These are phyloP conservation scores for Trachymyrmex septentrionalis DNA, from an alignment of 1,140 invertebrate genomes.

Conservation along the genomic window DNA sequence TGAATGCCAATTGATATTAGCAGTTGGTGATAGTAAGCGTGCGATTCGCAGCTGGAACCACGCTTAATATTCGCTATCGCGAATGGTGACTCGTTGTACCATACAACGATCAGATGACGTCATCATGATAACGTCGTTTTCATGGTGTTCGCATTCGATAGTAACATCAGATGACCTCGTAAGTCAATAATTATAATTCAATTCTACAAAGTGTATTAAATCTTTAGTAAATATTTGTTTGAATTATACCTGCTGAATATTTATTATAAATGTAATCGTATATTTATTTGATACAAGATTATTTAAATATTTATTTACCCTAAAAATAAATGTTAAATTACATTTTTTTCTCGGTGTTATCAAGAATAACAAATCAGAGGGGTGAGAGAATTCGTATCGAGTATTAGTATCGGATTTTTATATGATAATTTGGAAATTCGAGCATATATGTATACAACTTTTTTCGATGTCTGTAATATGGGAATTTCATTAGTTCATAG, in stretches of 20 bases:
- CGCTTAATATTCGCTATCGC: conserved; percentile 46
- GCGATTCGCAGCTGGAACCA: conserved; percentile 47
- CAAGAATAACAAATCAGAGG: neutral
- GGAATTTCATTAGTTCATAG: neutral
- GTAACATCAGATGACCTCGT: neutral
- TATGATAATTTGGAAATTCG: neutral
- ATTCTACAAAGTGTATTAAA: neutral
- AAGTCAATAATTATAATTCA: neutral
- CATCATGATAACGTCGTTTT: conserved; percentile 27
- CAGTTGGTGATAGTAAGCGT: conserved; percentile 32
- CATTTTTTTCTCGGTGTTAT: neutral
- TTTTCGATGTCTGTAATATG: neutral
- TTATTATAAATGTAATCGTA: too few species aligned
- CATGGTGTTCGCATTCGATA: neutral
- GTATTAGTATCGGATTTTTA: neutral
- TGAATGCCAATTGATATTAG: conserved; percentile 80
- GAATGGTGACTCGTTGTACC: conserved; percentile 16
- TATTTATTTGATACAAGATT: too few species aligned
- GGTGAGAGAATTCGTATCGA: neutral
- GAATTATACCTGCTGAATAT: too few species aligned
- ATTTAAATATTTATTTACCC: too few species aligned
- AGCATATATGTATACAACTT: neutral
- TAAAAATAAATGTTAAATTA: too few species aligned
- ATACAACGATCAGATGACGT: neutral
- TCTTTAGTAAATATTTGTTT: too few species aligned